Evolutionary conservation across 2,888 invertebrate genomes (phyloP), one percentile per base, ranked within the genome.

Genomic region (Drosophila siamana): DNA sequence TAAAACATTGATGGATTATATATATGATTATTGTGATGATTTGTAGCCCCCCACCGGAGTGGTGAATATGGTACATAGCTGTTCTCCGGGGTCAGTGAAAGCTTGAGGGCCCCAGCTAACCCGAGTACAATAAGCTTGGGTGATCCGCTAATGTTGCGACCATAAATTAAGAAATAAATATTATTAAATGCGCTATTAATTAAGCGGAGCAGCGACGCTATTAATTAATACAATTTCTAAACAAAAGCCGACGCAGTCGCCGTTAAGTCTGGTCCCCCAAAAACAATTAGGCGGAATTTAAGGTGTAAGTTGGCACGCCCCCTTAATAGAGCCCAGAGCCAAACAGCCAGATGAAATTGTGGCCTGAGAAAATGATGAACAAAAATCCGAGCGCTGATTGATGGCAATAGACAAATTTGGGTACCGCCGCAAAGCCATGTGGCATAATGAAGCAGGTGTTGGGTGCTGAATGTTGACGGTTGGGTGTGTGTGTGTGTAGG

Each of bases 211-310:
- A 50, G 69, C 56, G 61, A 33, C 38, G 79, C 80, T 80, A 78
- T 83, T 80, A 83, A 86, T 86, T 80, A 83, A 81, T 81, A 78
- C 65, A 72, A 70, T 67, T 74, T 69, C 64, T 48, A 64, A 54
- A 56, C 74, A 83, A 78, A 72, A 62, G 69, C 72, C 82, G 70
- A 66, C 71, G 63, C 22, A 46, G 59, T 33, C 54, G 76, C 75
- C 75, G 64, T 55, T 61, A 71, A 59, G 76, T 75, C 71, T 71
- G 40, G 61, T 43, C 46, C 57, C 65, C 15, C 28, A 61, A 80
- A 82, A 83, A 78, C 86, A 83, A 83, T 83, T 83, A 83, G 80
- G 52, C 80, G 59, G 66, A 80, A 60, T 78, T 83, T 86, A 83
- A 86, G 83, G 80, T 86, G 80, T 72, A 83, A 74, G 78, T 26